phyloP scores from a whole-genome alignment of 2,888 invertebrate genomes.

The Spicauda simplicius region DNA sequence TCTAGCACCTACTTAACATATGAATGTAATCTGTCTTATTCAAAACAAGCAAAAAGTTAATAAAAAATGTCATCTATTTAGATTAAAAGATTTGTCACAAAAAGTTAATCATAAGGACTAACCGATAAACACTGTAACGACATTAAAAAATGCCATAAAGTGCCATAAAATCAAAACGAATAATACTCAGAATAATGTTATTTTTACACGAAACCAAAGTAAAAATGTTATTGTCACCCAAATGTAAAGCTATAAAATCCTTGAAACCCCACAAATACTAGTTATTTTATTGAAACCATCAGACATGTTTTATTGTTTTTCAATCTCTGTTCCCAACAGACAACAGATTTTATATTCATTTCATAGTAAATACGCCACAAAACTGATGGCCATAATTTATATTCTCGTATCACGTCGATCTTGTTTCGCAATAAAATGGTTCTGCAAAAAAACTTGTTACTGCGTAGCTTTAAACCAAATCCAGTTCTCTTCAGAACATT shows the following conservation, averaged over 20 bases:
- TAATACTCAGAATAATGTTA: not conserved
- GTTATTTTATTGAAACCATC: constrained; percentile 32
- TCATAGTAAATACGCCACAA: constrained; percentile 33
- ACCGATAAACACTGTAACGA: no score
- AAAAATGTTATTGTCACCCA: constrained; percentile 16
- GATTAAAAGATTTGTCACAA: no score
- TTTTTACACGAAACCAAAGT: constrained; percentile 2
- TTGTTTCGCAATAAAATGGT: constrained; percentile 35
- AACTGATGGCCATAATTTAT: constrained; percentile 53
- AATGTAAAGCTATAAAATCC: constrained; percentile 19
- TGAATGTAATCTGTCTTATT: no score
- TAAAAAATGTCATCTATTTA: no score
- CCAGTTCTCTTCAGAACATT: constrained; percentile 9
- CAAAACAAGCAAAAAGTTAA: no score
- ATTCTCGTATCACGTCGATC: constrained; percentile 37
- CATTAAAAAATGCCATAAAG: not conserved
- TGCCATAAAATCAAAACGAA: not conserved
- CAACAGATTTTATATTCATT: constrained; percentile 37
- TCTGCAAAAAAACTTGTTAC: constrained; percentile 33
- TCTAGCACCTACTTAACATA: no score
- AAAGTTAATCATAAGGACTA: no score
- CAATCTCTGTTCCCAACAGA: constrained; percentile 9
- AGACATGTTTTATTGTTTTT: constrained; percentile 25
- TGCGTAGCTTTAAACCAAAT: constrained; percentile 18
- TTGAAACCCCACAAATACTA: constrained; percentile 14